phyloP scores from a whole-genome alignment of 2,113 vertebrate species.

The Scytalopus superciliaris region DNA sequence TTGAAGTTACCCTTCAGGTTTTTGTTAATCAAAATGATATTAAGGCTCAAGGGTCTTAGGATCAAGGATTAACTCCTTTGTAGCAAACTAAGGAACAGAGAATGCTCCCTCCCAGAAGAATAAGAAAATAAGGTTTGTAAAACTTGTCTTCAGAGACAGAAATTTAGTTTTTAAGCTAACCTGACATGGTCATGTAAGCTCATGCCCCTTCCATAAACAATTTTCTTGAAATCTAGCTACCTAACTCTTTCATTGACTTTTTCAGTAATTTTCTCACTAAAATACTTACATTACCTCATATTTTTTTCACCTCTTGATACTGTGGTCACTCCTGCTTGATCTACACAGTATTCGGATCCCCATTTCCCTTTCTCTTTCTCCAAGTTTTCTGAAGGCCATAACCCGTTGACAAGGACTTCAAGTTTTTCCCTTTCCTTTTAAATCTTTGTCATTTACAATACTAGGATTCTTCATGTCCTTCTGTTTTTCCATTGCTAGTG shows the following conservation, averaged over 20 bases:
- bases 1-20: neutral
- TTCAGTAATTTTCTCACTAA: neutral
- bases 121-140: neutral
- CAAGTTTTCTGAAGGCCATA: neutral
- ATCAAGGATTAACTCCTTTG: neutral
- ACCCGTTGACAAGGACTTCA: neutral
- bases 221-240: neutral
- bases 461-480: neutral
- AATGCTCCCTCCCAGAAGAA: neutral
- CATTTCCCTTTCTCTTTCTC: neutral
- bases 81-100: neutral
- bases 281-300: neutral
- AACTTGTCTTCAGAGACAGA: neutral
- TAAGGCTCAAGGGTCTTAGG: neutral
- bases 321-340: neutral
- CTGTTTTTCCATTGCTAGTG: neutral
- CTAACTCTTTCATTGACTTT: neutral
- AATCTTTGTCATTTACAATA: neutral
- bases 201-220: neutral
- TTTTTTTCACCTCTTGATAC: neutral
- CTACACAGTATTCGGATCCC: neutral
- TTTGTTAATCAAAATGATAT: neutral
- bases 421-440: neutral
- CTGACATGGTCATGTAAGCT: fast-evolving
- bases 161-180: neutral